phyloP scores from a whole-genome alignment of 2,113 vertebrate genomes.

The Bufo bufo region DNA sequence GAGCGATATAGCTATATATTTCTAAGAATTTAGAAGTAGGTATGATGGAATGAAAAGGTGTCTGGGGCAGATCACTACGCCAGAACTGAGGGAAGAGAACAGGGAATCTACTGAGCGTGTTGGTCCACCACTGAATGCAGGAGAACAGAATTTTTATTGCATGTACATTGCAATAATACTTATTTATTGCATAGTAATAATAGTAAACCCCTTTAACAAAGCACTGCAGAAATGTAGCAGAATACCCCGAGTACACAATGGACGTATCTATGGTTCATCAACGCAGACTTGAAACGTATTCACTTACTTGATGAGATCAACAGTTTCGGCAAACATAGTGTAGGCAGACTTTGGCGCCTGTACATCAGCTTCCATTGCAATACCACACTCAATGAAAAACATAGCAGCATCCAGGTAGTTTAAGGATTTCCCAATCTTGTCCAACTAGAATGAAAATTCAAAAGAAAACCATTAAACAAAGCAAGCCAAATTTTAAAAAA shows the following conservation, averaged over 20 bases:
- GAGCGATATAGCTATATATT: too few species aligned
- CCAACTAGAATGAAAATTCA: conserved; percentile 69
- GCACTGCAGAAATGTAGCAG: neutral
- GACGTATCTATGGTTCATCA: neutral
- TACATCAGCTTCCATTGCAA: conserved; percentile 83
- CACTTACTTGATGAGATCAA: conserved; percentile 89
- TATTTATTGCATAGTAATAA: too few species aligned
- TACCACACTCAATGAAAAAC: conserved; percentile 87
- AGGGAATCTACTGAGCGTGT: too few species aligned
- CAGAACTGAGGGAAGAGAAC: too few species aligned
- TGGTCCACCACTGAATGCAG: too few species aligned
- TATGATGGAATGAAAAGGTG: too few species aligned
- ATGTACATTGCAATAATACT: too few species aligned
- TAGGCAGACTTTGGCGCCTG: conserved; percentile 82
- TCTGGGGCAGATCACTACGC: too few species aligned
- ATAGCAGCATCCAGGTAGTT: conserved; percentile 89
- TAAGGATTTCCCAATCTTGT: conserved; percentile 86
- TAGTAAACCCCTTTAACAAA: too few species aligned
- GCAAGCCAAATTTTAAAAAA: too few species aligned
- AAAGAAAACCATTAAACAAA: neutral
- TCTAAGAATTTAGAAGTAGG: too few species aligned
- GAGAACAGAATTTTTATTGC: too few species aligned
- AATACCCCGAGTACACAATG: neutral
- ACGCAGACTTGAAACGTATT: accelerated
- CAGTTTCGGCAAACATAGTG: conserved; percentile 84